These are phyloP conservation scores for Cloeon dipterum DNA, from an alignment of 2,888 invertebrate species.

Conservation along the genomic window DNA sequence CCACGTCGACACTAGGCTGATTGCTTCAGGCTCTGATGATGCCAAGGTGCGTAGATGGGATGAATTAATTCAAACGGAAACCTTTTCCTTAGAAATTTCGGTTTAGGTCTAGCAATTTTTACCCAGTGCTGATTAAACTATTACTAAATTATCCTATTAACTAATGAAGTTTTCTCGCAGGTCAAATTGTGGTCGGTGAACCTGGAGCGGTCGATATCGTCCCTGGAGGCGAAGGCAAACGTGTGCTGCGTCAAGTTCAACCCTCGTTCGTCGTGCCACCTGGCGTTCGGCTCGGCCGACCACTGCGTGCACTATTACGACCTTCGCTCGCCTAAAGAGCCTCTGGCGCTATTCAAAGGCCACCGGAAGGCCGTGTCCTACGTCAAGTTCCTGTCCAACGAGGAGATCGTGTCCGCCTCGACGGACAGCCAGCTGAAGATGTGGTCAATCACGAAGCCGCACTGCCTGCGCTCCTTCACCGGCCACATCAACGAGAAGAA, in stretches of 20 bases:
- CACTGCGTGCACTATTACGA: slow-evolving; percentile 94
- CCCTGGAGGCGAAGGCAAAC: slow-evolving; percentile 79
- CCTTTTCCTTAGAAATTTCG: too few relatives aligned
- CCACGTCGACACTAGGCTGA: slow-evolving; percentile 63
- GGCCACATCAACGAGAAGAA: slow-evolving; percentile 91
- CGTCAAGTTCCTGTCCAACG: slow-evolving; percentile 67
- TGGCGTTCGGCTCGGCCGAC: slow-evolving; percentile 91
- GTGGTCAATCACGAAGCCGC: slow-evolving; percentile 60
- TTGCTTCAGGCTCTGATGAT: slow-evolving; percentile 86
- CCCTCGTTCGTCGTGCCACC: slow-evolving; percentile 59
- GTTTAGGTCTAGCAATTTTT: too few relatives aligned
- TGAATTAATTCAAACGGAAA: too few relatives aligned
- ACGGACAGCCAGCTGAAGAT: slow-evolving; percentile 78
- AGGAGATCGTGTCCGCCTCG: slow-evolving; percentile 75
- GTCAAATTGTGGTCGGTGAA: slow-evolving; percentile 87
- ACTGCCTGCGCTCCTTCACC: slow-evolving; percentile 63
- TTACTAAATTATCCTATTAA: too few relatives aligned
- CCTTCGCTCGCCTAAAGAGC: slow-evolving; percentile 56
- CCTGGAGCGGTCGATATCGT: slow-evolving; percentile 63
- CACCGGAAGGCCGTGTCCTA: slow-evolving; percentile 89
- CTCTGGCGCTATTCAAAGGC: slow-evolving; percentile 63
- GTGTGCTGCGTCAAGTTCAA: slow-evolving; percentile 89
- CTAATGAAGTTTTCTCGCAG: too few relatives aligned
- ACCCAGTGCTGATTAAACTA: too few relatives aligned
- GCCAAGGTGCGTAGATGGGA: too few relatives aligned